Base-by-base conservation (phyloP, 92 coral and sea anemone genomes). In the Epizoanthus rinbou region DNA sequence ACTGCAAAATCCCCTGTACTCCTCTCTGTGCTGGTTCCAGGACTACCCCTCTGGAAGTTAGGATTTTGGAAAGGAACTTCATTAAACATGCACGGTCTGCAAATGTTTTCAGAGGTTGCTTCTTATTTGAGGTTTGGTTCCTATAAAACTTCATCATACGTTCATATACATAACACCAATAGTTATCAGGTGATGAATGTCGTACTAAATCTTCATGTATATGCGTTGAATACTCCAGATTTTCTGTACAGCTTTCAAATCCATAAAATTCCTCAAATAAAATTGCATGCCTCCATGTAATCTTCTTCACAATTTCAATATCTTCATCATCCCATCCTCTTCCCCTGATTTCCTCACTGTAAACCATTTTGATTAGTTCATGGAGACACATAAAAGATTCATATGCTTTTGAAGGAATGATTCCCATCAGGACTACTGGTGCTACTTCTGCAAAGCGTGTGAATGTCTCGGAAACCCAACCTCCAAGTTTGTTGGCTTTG, bases 211-310 rank as follows among this genome's bases (percentile, higher is more conserved):
- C 88, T 54, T 85, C 88, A 54, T 25, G 53, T 0, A 59, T 7
- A 41, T 85, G 88, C 0, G 71, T 79, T 1, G 88, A 67, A 58
- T 78, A 85, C 72, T 85, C 88, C 3, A 85, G 41, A 43, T 85
- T 78, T 69, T 85, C 88, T 19, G 57, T 78, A 37, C 88, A 85
- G 31, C 16, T 23, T 0, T 10, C 6, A 3, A 64, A 50, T 11
- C 82, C 74, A 80, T 80, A 80, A 47, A 16, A 64, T 68, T 65
- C 85, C 21, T 80, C 85, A 62, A 22, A n/a, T 11, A 8, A 14
- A 23, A 76, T 76, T 18, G 67, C 70, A 41, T 76, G 82, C 4
- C 41, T 25, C 82, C 69, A 76, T 14, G 31, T 11, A 64, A 76
- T 22, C 16, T 35, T 43, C n/a, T 33, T 22, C 3, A 76, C 6